Evolutionary conservation across 2,797 vertebrate species (phyloP).

Genomic region (Hyperoplus lanceolatus): DNA sequence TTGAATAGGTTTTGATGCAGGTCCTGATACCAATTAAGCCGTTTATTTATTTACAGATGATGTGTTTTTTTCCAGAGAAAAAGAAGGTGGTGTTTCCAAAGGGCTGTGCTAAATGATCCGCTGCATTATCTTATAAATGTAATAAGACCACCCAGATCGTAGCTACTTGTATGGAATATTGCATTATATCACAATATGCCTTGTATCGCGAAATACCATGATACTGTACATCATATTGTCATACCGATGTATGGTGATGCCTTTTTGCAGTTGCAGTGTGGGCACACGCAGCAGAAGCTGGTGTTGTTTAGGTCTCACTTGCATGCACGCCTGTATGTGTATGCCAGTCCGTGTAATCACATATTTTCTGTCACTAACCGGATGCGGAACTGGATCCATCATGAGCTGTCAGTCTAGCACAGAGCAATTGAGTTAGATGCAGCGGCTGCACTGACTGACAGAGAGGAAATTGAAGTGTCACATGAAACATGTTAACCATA

Average conservation of each 20-base stretch:
- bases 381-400: slow-evolving; percentile 57
- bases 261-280: neutral
- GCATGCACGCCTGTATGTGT: slow-evolving; percentile 39
- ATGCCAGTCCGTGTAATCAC: slow-evolving; percentile 52
- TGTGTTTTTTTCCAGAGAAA: neutral
- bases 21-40: neutral
- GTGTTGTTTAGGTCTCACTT: slow-evolving; percentile 18
- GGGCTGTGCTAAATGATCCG: no score
- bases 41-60: neutral
- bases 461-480: slow-evolving; percentile 82
- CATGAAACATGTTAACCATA: slow-evolving; percentile 77
- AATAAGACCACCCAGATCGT: no score
- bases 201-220: no score
- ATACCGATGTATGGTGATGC: no score
- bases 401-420: slow-evolving; percentile 56
- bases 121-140: no score
- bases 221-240: no score
- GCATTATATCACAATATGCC: no score
- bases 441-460: slow-evolving; percentile 76
- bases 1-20: neutral
- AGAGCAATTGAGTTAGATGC: slow-evolving; percentile 56
- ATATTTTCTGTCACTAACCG: slow-evolving; percentile 38
- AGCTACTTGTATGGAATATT: no score
- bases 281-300: neutral
- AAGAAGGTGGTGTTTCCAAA: neutral